These are phyloP conservation scores for Drosophila pruinosa DNA, from an alignment of 1,140 invertebrate species.

Conservation along the genomic window DNA sequence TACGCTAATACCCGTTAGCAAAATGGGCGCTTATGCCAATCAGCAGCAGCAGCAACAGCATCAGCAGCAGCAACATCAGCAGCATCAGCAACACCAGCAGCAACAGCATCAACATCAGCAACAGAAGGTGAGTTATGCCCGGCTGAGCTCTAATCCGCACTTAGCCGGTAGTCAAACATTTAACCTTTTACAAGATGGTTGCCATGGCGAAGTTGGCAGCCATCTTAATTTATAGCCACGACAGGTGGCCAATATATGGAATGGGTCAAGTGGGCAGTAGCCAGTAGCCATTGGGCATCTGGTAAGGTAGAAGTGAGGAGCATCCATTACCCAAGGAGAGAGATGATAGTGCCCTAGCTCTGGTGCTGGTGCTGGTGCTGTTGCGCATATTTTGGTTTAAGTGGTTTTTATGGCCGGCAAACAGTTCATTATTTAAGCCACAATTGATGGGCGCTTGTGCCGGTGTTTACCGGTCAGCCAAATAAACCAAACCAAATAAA, in stretches of 20 bases:
- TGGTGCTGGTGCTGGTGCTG: slow-evolving; percentile 3
- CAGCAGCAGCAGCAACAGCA: slow-evolving; percentile 71
- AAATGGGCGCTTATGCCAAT: slow-evolving; percentile 80
- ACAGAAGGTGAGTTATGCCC: slow-evolving; percentile 73
- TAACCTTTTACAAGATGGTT: slow-evolving; percentile 71
- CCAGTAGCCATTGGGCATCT: neutral
- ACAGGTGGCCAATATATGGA: slow-evolving; percentile 28
- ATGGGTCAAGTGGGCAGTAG: neutral
- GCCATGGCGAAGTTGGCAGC: slow-evolving; percentile 16
- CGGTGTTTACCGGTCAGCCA: slow-evolving; percentile 3
- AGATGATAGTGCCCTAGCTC: neutral
- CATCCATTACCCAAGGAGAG: neutral
- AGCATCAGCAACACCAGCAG: slow-evolving; percentile 35
- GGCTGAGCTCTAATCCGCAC: slow-evolving; percentile 66
- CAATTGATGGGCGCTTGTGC: slow-evolving; percentile 36
- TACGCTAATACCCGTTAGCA: slow-evolving; percentile 81
- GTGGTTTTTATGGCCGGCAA: slow-evolving; percentile 66
- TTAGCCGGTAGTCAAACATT: slow-evolving; percentile 67
- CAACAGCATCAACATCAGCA: slow-evolving; percentile 54
- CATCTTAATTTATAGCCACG: slow-evolving; percentile 69
- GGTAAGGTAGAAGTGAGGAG: neutral
- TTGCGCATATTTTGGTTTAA: slow-evolving; percentile 63
- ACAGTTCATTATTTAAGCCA: slow-evolving; percentile 57
- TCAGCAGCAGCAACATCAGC: slow-evolving; percentile 46
- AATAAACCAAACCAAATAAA: neutral